Evolutionary conservation across 2,888 invertebrate genomes (phyloP), one percentile per base, ranked within the genome.

Genomic region (Adineta ricciae): DNA sequence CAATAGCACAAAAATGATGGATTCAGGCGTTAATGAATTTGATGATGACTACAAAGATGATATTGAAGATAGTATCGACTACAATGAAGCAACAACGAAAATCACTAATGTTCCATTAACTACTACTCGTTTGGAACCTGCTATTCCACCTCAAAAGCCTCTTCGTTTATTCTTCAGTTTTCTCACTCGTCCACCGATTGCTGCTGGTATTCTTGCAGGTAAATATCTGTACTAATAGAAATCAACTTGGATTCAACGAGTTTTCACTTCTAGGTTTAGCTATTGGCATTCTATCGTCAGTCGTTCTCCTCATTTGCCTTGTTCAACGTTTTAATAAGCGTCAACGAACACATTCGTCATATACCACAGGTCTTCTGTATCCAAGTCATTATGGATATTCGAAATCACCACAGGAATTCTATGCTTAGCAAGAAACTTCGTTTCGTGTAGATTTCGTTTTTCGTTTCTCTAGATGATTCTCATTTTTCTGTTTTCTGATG

Each of bases 321-420:
- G 24, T 41, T n/a, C 41, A n/a, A 78, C 24, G 41, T 41, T 78
- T 41, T 41, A 4, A n/a, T 9, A 38, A 41, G n/a, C 78, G 78
- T 78, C 36, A 78, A n/a, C 7, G 24, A 78, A n/a, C 78, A n/a
- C 9, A 24, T 78, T 78, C 78, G 24, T 78, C 78, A 41, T n/a
- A 41, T n/a, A 41, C 41, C 38, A 78, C 78, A 78, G 78, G 78
- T n/a, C 41, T 78, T 41, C 41, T 78, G 2, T 78, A 78, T 41
- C 78, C 78, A 41, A 78, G 41, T 41, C 78, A 78, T 41, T 78
- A 78, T 41, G 78, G 78, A 19, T 78, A 78, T 24, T 41, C 78
- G 0, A 78, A 78, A 41, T 14, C 41, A 14, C 78, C 78, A 41
- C 78, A 78, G n/a, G 78, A 78, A 78, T 78, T 78, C n/a, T 78